These are phyloP conservation scores for Frankliniella fusca DNA, from an alignment of 2,888 invertebrate genomes.

Conservation along the genomic window DNA sequence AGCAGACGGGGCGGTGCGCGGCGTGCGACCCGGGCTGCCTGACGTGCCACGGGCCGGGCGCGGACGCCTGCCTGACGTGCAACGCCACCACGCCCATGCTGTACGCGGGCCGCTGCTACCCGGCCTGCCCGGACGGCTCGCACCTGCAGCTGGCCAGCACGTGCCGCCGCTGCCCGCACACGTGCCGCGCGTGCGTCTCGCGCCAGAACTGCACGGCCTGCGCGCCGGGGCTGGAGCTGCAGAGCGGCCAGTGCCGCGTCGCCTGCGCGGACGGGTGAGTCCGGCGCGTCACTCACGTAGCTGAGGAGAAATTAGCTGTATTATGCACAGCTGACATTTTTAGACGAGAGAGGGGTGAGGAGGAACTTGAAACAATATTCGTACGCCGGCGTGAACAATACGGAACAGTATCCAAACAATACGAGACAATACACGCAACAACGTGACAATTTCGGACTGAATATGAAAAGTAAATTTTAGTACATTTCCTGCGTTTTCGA, in stretches of 20 bases:
- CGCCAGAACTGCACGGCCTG: constrained; percentile 40
- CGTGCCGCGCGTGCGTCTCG: constrained; percentile 41
- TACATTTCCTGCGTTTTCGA: too few relatives aligned
- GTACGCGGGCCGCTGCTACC: constrained; percentile 18
- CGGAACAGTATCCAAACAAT: too few relatives aligned
- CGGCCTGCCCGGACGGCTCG: constrained; percentile 40
- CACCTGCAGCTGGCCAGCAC: constrained; percentile 37
- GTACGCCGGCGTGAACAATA: too few relatives aligned
- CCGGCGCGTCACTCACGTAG: neutral
- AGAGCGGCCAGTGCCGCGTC: constrained; percentile 42
- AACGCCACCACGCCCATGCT: neutral
- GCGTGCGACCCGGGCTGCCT: constrained; percentile 44
- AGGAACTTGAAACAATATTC: too few relatives aligned
- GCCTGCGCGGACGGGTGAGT: constrained; percentile 42
- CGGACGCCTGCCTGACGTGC: constrained; percentile 13
- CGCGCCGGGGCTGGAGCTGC: constrained; percentile 40
- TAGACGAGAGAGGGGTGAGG: too few relatives aligned
- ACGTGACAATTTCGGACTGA: too few relatives aligned
- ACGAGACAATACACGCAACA: too few relatives aligned
- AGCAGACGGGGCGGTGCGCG: constrained; percentile 39
- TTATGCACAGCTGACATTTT: too few relatives aligned
- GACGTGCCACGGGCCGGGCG: constrained; percentile 39
- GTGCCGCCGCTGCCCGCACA: constrained; percentile 42
- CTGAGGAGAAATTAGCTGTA: too few relatives aligned
- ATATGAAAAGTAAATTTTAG: too few relatives aligned